Conservation (phyloP, 2,797 vertebrate genomes). For the Orestias chungarensis region DNA sequence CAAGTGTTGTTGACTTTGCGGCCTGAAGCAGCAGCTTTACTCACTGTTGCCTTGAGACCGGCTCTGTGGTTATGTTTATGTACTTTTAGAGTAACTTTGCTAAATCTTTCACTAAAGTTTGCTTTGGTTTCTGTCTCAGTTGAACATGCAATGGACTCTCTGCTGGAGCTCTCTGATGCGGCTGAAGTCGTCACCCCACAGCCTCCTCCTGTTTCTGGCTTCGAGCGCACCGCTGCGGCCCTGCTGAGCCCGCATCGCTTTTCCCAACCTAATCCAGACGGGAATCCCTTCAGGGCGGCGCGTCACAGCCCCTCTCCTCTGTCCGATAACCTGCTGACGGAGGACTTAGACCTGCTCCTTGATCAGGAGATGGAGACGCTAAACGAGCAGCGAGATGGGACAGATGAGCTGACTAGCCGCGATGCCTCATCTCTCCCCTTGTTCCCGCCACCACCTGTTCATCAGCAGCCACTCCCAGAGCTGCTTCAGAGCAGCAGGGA, state of each 20-base stretch:
- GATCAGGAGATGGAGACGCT: slow-evolving; percentile 83
- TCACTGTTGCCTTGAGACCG: no score
- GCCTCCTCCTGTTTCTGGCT: slow-evolving; percentile 71
- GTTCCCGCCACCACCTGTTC: slow-evolving; percentile 37
- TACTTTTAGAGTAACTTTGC: no score
- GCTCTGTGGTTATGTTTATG: no score
- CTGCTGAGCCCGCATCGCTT: slow-evolving; percentile 63
- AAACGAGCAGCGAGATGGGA: slow-evolving; percentile 25
- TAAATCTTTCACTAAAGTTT: background rate
- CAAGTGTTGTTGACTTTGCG: no score
- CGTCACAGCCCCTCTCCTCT: slow-evolving; percentile 26
- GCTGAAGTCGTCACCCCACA: slow-evolving; percentile 75
- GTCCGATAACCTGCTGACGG: slow-evolving; percentile 59
- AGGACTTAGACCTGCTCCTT: slow-evolving; percentile 85
- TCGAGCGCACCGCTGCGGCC: slow-evolving; percentile 81
- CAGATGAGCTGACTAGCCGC: slow-evolving; percentile 9
- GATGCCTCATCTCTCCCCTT: slow-evolving; percentile 31
- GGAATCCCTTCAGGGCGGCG: slow-evolving; percentile 3
- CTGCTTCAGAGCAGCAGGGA: slow-evolving; percentile 69
- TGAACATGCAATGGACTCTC: slow-evolving; percentile 94
- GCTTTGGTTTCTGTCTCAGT: slow-evolving; percentile 73
- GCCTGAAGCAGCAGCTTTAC: no score
- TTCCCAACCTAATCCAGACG: slow-evolving; percentile 27
- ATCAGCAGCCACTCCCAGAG: slow-evolving; percentile 60
- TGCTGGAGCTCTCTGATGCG: slow-evolving; percentile 91